phyloP scores from a whole-genome alignment of 1,140 invertebrate species.

The Meloidogyne floridensis region DNA sequence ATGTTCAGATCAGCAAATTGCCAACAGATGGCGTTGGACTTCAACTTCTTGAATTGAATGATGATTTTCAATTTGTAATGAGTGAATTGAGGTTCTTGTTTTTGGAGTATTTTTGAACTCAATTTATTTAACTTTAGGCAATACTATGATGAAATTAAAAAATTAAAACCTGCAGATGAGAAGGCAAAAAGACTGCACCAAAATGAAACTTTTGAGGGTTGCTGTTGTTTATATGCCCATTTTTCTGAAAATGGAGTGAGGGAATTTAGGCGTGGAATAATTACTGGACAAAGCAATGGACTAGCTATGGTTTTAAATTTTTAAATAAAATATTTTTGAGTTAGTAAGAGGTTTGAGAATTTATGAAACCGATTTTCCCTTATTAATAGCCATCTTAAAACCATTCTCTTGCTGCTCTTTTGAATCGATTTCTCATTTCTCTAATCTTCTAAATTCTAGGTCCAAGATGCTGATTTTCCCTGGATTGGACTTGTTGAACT shows the following conservation, averaged over 20 bases:
- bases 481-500: conserved; percentile 24
- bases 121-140: background rate
- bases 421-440: too few species aligned
- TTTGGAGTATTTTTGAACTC: background rate
- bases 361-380: too few species aligned
- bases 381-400: too few species aligned
- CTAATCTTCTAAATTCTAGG: background rate
- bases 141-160: background rate
- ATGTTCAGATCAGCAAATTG: conserved; percentile 1
- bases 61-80: conserved; percentile 1
- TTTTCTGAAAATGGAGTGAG: background rate
- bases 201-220: conserved; percentile 18
- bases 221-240: conserved; percentile 14
- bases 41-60: conserved; percentile 4
- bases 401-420: too few species aligned
- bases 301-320: conserved; percentile 18
- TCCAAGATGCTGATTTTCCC: conserved; percentile 22
- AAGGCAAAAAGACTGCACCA: conserved; percentile 18
- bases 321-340: conserved; percentile 3
- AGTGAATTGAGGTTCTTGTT: conserved; percentile 8
- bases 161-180: conserved; percentile 1
- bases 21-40: conserved; percentile 24
- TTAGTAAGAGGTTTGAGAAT: too few species aligned
- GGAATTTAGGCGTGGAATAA: conserved; percentile 13
- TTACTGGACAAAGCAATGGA: conserved; percentile 28